These are phyloP conservation scores for Eumaeus atala DNA, from an alignment of 1,140 invertebrate species.

Conservation along the genomic window DNA sequence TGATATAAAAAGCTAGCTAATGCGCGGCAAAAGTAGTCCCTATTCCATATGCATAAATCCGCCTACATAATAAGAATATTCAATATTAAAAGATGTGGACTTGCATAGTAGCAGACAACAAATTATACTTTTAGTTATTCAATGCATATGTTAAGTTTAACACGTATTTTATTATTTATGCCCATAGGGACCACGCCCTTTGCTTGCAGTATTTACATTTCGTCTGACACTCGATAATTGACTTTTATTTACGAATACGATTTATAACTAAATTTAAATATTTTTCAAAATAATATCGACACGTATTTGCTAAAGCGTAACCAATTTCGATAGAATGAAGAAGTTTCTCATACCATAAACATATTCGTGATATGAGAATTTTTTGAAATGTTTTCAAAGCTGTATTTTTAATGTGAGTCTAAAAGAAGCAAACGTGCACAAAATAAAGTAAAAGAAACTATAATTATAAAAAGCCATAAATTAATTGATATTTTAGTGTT, in stretches of 20 bases:
- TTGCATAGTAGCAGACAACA: neutral
- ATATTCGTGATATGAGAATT: too few species aligned
- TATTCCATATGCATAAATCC: slow-evolving; percentile 1
- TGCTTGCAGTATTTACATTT: slow-evolving; percentile 15
- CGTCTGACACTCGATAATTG: slow-evolving; percentile 11
- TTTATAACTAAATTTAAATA: slow-evolving; percentile 13
- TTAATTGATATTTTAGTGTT: too few species aligned
- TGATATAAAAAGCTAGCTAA: neutral
- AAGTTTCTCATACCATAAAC: too few species aligned
- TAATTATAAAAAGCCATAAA: too few species aligned
- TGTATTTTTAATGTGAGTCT: too few species aligned
- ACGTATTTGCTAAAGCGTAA: too few species aligned
- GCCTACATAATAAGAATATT: slow-evolving; percentile 4
- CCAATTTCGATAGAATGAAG: too few species aligned
- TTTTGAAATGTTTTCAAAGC: too few species aligned
- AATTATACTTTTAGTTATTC: neutral
- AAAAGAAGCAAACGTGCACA: too few species aligned
- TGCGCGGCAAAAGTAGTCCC: neutral
- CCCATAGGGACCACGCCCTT: slow-evolving; percentile 6
- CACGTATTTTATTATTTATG: slow-evolving; percentile 11
- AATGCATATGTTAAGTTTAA: neutral
- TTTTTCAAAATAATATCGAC: neutral
- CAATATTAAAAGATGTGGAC: neutral
- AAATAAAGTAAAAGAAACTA: too few species aligned
- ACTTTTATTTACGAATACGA: neutral